phyloP scores from a whole-genome alignment of 2,888 invertebrate species.

The Brachylomia viminalis region DNA sequence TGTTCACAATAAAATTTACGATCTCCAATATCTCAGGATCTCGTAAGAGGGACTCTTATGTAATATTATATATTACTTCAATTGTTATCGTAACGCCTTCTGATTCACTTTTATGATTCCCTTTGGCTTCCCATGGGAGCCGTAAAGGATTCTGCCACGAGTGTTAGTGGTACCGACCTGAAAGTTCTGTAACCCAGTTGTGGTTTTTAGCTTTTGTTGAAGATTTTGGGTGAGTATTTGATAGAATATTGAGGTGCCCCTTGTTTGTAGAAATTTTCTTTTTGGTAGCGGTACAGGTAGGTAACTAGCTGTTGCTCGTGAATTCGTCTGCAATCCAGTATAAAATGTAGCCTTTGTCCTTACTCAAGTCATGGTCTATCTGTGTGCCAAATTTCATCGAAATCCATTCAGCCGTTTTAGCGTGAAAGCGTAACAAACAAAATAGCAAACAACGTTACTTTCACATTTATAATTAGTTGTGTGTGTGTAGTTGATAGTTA shows the following conservation, averaged over 20 bases:
- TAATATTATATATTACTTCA: conserved; percentile 55
- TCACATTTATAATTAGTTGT: too few species aligned
- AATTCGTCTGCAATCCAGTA: too few species aligned
- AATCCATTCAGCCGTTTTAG: too few species aligned
- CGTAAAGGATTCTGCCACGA: conserved; percentile 8
- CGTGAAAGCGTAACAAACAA: too few species aligned
- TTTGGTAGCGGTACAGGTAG: too few species aligned
- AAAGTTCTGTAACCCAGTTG: not conserved
- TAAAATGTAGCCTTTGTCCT: too few species aligned
- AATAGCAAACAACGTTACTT: too few species aligned
- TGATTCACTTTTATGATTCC: conserved; percentile 45
- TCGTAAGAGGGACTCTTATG: conserved; percentile 10
- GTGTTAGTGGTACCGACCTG: conserved; percentile 15
- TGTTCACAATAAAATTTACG: conserved; percentile 40
- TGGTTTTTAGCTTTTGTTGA: not conserved
- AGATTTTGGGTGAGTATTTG: not conserved
- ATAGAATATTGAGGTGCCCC: not conserved
- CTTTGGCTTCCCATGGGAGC: conserved; percentile 22
- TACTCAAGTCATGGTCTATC: too few species aligned
- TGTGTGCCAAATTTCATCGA: too few species aligned
- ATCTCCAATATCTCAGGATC: conserved; percentile 27
- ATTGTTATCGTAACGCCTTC: conserved; percentile 40
- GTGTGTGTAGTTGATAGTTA: too few species aligned
- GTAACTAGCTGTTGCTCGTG: too few species aligned
- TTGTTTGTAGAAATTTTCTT: too few species aligned